phyloP scores from a whole-genome alignment of 2,888 invertebrate species.

The Monoplex corrugatus region DNA sequence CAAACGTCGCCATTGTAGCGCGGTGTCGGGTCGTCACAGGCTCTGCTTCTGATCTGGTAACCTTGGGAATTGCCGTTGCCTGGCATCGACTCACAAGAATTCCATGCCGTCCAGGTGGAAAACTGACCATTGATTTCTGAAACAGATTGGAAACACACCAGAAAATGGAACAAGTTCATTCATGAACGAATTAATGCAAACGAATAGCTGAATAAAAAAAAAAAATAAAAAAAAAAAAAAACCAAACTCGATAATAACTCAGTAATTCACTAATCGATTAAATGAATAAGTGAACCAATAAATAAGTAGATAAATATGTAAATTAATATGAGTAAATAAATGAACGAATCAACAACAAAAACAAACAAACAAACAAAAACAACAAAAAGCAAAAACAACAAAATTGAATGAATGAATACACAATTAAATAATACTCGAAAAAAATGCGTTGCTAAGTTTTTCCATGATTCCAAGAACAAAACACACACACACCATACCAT shows the following conservation, averaged over 20 bases:
- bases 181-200: no score
- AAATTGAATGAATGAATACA: no score
- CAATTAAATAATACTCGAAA: no score
- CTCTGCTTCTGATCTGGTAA: conserved; percentile 23
- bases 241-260: no score
- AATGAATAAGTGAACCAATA: background rate
- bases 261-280: no score
- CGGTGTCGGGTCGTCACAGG: background rate
- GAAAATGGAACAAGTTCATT: no score
- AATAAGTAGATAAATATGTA: background rate
- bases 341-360: background rate
- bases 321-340: background rate
- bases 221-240: background rate
- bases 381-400: no score
- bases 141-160: no score
- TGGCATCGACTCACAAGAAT: conserved; percentile 4
- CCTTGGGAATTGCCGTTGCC: conserved; percentile 29
- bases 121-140: conserved; percentile 33
- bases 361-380: background rate
- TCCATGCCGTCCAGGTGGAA: conserved; percentile 6
- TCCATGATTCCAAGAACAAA: no score
- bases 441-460: no score
- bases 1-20: conserved; percentile 30
- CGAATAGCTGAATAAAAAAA: background rate
- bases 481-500: no score